Conservation (phyloP, 2,888 invertebrate genomes). For the Aspidapion aeneum region DNA sequence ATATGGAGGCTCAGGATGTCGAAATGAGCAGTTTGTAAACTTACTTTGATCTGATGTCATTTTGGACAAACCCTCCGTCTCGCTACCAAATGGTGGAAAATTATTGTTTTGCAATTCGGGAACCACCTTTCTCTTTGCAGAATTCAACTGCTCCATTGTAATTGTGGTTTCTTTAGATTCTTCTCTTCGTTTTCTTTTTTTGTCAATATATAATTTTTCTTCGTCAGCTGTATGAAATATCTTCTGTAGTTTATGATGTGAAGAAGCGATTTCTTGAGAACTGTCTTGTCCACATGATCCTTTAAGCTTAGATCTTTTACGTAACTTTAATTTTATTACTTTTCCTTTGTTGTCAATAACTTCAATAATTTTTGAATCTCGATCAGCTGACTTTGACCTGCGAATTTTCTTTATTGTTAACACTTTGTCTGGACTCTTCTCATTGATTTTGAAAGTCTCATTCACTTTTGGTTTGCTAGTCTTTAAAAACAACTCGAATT, state of each 20-base stretch:
- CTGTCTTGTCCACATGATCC: too few species aligned
- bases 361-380: background rate
- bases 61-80: background rate
- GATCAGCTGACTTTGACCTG: background rate
- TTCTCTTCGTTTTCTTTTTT: background rate
- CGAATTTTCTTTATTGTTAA: background rate
- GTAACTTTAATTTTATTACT: too few species aligned
- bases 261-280: too few species aligned
- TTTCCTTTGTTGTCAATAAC: background rate
- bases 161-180: background rate
- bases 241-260: too few species aligned
- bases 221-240: background rate
- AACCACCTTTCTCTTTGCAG: too few species aligned
- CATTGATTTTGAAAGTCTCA: too few species aligned
- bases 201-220: background rate
- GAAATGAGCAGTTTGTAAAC: background rate
- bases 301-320: too few species aligned
- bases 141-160: background rate
- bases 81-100: too few species aligned
- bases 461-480: conserved; percentile 12
- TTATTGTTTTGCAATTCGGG: too few species aligned
- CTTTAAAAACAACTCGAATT: conserved; percentile 24
- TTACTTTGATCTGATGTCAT: background rate
- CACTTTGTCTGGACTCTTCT: background rate
- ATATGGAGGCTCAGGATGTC: background rate